Evolutionary conservation across 2,797 vertebrate genomes (phyloP), one percentile per base, ranked within the genome.

Genomic region (Emys orbicularis): DNA sequence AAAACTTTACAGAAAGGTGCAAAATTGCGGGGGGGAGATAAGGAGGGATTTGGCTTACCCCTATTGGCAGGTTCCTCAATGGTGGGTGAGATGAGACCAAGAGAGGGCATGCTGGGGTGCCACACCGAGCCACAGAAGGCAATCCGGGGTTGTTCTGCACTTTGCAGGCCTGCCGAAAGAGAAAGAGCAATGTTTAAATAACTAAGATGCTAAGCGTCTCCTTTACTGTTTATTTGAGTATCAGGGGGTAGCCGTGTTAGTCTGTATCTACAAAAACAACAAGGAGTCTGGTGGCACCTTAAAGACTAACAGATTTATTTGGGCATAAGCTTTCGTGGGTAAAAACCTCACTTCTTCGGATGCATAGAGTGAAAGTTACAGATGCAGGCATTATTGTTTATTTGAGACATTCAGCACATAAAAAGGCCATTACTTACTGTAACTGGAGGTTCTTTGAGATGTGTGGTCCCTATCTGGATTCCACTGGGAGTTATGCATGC

Each of bases 31-130:
- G 44, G 53, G 92, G 31, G 87, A 34, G 18, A 80, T 3, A 84
- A 76, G 87, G 92, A 91, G 95, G 86, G 91, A 97, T 95, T 91
- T 72, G 95, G 97, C 95, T 95, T 98, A 98, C 97, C 98, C 98
- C 97, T 94, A 98, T 90, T 59, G 97, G 97, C 97, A 98, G 98
- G 97, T 98, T 98, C 98, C 98, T 98, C 97, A 97, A 86, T 92
- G 98, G 98, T 90, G 98, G 97, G 95, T 98, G 97, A 94, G 92
- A 95, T 94, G 97, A 96, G 86, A 90, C 97, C 98, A 98, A 95
- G 95, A 98, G 96, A 96, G 97, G 95, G 91, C 98, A 98, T 96
- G 97, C 81, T 96, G 97, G 97, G 95, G 97, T 93, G 94, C 97
- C 97, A 81, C 97, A 98, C 94, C 98, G 97, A 93, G 97, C 95